phyloP scores from a whole-genome alignment of 2,888 invertebrate genomes.

The Apamea monoglypha region DNA sequence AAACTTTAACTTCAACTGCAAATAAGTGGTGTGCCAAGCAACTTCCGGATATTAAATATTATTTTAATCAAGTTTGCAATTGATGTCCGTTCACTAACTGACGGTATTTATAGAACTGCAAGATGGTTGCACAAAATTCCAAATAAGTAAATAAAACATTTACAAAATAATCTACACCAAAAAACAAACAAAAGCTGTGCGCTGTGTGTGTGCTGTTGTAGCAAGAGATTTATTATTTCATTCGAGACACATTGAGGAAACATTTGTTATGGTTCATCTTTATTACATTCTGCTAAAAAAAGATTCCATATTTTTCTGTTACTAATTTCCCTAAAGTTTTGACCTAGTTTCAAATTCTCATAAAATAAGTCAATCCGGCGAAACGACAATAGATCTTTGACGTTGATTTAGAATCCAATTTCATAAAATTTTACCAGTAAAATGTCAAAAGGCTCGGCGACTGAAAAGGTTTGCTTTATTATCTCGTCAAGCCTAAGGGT shows the following conservation, averaged over 20 bases:
- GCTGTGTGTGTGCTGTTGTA: too few species aligned
- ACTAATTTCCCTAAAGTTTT: neutral
- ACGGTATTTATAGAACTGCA: too few species aligned
- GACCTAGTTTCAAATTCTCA: conserved; percentile 33
- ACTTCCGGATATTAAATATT: too few species aligned
- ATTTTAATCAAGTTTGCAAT: too few species aligned
- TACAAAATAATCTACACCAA: too few species aligned
- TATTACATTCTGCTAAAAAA: neutral
- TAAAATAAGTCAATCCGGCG: conserved; percentile 9
- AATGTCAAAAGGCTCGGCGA: conserved; percentile 22
- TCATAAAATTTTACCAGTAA: conserved; percentile 11
- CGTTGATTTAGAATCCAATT: conserved; percentile 31
- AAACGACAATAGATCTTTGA: conserved; percentile 15
- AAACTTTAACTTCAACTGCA: too few species aligned
- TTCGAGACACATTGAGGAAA: neutral
- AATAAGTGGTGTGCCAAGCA: too few species aligned
- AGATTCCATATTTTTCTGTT: neutral
- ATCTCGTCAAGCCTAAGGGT: conserved; percentile 21
- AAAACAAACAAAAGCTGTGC: too few species aligned
- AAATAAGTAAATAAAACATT: too few species aligned
- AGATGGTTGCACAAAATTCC: too few species aligned
- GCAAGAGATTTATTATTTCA: neutral
- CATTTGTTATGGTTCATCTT: neutral
- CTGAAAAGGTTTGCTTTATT: conserved; percentile 29
- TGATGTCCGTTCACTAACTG: too few species aligned